Conservation (phyloP, 2,113 vertebrate genomes). For the Tonatia bakeri region DNA sequence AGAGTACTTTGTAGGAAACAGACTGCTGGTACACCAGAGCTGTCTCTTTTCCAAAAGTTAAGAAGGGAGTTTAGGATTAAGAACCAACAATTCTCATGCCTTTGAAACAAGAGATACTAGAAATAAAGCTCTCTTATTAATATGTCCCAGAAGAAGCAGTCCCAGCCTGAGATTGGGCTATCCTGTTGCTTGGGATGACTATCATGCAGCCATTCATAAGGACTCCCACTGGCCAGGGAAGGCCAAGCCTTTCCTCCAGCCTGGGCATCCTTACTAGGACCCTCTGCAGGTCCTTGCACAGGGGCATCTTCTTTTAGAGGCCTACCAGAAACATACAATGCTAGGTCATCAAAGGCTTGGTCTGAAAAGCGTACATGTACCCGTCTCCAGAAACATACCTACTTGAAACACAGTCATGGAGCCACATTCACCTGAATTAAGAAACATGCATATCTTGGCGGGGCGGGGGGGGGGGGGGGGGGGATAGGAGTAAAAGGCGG, state of each 20-base stretch:
- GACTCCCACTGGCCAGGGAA: background rate
- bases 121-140: background rate
- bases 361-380: background rate
- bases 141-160: background rate
- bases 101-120: background rate
- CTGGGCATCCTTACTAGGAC: background rate
- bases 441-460: background rate
- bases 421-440: background rate
- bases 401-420: background rate
- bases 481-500: too few relatives aligned
- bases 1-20: slow-evolving; percentile 4
- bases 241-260: background rate
- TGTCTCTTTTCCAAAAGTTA: background rate
- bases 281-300: background rate
- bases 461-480: too few relatives aligned
- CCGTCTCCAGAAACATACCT: background rate
- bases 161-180: background rate
- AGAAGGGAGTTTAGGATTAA: background rate
- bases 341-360: background rate
- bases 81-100: background rate
- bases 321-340: background rate
- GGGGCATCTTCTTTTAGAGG: background rate
- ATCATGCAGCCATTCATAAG: background rate
- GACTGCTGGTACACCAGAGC: background rate
- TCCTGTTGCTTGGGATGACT: background rate